These are phyloP conservation scores for Bembecia ichneumoniformis DNA, from an alignment of 2,888 invertebrate species.

Conservation along the genomic window DNA sequence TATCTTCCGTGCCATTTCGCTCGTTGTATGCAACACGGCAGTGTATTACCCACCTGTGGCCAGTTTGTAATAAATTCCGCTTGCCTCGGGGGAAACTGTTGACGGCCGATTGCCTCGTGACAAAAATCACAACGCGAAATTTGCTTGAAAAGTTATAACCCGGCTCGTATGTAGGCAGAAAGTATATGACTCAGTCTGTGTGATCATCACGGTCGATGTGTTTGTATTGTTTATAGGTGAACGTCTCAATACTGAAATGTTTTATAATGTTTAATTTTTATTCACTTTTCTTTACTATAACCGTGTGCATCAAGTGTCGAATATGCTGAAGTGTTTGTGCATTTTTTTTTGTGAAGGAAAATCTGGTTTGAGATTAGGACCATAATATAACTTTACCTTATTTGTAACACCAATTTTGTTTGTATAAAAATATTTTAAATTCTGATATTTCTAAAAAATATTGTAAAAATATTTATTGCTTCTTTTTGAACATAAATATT, in stretches of 20 bases:
- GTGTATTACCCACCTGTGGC: conserved; percentile 40
- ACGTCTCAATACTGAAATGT: background rate
- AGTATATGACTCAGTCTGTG: conserved; percentile 24
- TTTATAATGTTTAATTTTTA: background rate
- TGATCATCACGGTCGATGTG: conserved; percentile 7
- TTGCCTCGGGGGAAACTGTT: conserved; percentile 28
- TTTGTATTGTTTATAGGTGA: background rate
- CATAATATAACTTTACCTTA: no score
- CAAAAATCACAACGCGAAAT: conserved; percentile 14
- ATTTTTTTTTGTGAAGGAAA: no score
- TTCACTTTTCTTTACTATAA: background rate
- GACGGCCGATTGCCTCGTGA: conserved; percentile 24
- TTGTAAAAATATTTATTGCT: background rate
- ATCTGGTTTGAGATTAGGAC: no score
- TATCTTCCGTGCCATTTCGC: conserved; percentile 60
- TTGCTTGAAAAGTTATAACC: background rate
- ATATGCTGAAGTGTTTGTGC: background rate
- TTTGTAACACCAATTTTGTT: no score
- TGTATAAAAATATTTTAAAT: no score
- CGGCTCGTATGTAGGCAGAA: conserved; percentile 17
- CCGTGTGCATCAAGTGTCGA: background rate
- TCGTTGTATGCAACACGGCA: conserved; percentile 43
- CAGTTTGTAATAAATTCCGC: conserved; percentile 31
- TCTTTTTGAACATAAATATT: conserved; percentile 30
- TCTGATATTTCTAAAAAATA: background rate